Percentiles rank a stretch among this genome's conserved stretches.
phyloP scores from a whole-genome alignment of 92 coral and sea anemone genomes.

The Muricea muricata region DNA sequence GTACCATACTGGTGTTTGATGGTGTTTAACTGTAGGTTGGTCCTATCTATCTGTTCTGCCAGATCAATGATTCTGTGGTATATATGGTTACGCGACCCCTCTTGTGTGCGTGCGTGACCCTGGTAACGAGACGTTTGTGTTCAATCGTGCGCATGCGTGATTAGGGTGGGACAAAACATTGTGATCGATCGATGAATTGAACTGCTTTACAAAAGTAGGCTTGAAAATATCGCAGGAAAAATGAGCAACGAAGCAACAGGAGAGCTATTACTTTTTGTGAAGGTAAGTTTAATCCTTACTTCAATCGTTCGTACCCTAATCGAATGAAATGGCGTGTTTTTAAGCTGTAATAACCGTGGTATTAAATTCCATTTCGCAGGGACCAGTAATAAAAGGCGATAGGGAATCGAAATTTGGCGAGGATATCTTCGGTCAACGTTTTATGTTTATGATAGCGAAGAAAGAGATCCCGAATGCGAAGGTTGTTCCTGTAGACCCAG shows the following conservation, averaged over 20 bases:
- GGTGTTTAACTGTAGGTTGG: too few relatives aligned
- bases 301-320: neutral
- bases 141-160: slow-evolving; percentile 17
- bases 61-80: too few relatives aligned
- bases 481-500: slow-evolving; percentile 67
- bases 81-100: too few relatives aligned
- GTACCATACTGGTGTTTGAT: too few relatives aligned
- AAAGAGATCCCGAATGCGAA: slow-evolving; percentile 66
- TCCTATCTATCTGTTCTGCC: too few relatives aligned
- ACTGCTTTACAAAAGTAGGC: neutral
- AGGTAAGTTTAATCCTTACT: slow-evolving; percentile 45
- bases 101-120: neutral
- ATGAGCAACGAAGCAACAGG: slow-evolving; percentile 45
- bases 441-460: slow-evolving; percentile 78
- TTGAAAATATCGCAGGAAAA: slow-evolving; percentile 15
- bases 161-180: slow-evolving; percentile 2
- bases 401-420: slow-evolving; percentile 61
- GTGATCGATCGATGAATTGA: neutral
- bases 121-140: neutral
- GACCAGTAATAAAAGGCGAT: slow-evolving; percentile 31
- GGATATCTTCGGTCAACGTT: slow-evolving; percentile 82
- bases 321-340: slow-evolving; percentile 31
- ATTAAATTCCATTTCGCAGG: neutral
- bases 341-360: neutral
- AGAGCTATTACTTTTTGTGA: slow-evolving; percentile 63